phyloP scores from a whole-genome alignment of 2,888 invertebrate genomes.

The Ypsolopha scabrella region DNA sequence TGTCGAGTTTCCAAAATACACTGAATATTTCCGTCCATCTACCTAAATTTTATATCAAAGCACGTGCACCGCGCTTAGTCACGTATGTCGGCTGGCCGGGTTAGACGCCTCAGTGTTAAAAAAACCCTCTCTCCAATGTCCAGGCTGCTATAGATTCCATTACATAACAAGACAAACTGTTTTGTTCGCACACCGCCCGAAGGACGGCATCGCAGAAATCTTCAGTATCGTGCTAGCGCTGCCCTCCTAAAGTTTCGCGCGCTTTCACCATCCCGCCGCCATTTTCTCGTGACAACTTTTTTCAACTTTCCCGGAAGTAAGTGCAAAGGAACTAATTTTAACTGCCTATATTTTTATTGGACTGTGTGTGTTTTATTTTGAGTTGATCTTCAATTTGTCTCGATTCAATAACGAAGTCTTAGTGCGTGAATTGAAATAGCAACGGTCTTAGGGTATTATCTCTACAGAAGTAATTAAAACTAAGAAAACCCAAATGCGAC shows the following conservation, averaged over 20 bases:
- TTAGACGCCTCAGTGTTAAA: constrained; percentile 44
- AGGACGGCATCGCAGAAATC: not conserved
- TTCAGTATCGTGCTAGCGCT: not conserved
- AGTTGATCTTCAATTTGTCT: constrained; percentile 7
- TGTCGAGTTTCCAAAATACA: constrained; percentile 43
- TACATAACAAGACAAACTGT: constrained; percentile 2
- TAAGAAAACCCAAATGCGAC: not conserved
- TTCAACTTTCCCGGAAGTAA: constrained; percentile 36
- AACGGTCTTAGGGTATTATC: too few species aligned
- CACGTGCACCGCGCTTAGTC: constrained; percentile 51
- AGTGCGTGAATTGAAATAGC: not conserved
- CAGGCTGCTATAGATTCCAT: constrained; percentile 25
- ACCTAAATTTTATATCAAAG: constrained; percentile 55
- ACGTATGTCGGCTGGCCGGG: constrained; percentile 50
- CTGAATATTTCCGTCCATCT: constrained; percentile 39
- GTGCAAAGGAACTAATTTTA: constrained; percentile 30
- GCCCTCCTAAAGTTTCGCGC: constrained; percentile 35
- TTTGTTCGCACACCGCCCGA: not conserved
- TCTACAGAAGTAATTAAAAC: too few species aligned
- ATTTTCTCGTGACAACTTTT: constrained; percentile 22
- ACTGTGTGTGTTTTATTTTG: constrained; percentile 22
- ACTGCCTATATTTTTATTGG: constrained; percentile 20
- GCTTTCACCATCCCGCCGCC: constrained; percentile 24
- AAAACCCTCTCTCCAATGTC: constrained; percentile 32
- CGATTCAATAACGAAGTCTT: not conserved